Evolutionary conservation across 2,797 vertebrate species (phyloP).

Genomic region (Eospalax fontanierii): DNA sequence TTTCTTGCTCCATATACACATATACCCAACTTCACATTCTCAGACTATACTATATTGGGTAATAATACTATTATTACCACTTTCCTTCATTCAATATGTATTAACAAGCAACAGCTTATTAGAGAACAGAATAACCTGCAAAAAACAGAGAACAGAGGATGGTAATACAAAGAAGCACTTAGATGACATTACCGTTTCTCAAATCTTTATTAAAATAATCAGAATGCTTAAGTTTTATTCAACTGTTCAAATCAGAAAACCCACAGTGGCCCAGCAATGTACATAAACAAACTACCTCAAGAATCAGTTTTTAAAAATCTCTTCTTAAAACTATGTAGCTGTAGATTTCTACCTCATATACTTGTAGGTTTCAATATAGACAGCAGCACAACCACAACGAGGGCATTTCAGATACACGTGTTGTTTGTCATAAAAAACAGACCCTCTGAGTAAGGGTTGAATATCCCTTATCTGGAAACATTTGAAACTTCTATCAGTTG

Average conservation of each 20-base stretch:
- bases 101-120: neutral
- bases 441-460: neutral
- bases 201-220: neutral
- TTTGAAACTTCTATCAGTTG: neutral
- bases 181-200: neutral
- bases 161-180: neutral
- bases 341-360: neutral
- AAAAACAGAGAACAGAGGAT: slow-evolving; percentile 27
- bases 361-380: neutral
- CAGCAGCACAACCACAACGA: neutral
- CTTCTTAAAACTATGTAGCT: too few species aligned
- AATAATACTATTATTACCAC: neutral
- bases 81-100: slow-evolving; percentile 31
- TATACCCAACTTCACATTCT: neutral
- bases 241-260: slow-evolving; percentile 24
- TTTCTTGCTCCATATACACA: neutral
- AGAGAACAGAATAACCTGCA: slow-evolving; percentile 16
- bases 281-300: slow-evolving; percentile 12
- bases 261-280: neutral
- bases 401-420: neutral
- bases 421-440: neutral
- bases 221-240: neutral
- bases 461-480: neutral
- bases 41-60: neutral
- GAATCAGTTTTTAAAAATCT: too few species aligned